Conservation (phyloP, 37 sponge, comb jelly and placozoan species). For the Dysidea cf. avara region DNA sequence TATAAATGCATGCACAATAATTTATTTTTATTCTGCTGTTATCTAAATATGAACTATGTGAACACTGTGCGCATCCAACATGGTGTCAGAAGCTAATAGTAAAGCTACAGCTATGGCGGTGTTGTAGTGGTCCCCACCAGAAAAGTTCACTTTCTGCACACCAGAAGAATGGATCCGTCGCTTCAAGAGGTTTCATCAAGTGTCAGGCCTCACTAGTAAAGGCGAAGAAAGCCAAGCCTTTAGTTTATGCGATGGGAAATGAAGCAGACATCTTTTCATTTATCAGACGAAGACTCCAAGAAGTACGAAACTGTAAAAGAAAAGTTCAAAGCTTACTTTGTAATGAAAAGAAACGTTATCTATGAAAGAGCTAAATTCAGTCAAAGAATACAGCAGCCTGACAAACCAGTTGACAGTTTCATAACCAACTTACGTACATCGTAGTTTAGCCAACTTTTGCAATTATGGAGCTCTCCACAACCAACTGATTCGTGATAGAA, state of each 20-base stretch:
- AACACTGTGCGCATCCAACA: too few relatives aligned
- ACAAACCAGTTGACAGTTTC: constrained; percentile 1
- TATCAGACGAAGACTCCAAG: background rate
- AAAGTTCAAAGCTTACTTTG: constrained; percentile 6
- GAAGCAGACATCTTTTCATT: background rate
- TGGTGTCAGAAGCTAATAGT: too few relatives aligned
- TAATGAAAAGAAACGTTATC: constrained; percentile 5
- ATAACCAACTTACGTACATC: background rate
- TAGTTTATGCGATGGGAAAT: background rate
- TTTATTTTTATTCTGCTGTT: too few relatives aligned
- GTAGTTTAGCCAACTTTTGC: constrained; percentile 10
- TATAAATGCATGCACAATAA: too few relatives aligned
- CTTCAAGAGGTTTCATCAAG: background rate
- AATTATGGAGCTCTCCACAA: background rate
- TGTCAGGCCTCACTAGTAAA: background rate
- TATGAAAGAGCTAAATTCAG: constrained; percentile 9
- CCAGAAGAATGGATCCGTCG: constrained; percentile 1
- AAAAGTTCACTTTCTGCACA: too few relatives aligned
- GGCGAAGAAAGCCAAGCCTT: background rate
- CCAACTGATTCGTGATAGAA: constrained; percentile 11
- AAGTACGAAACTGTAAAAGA: background rate
- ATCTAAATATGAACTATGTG: too few relatives aligned
- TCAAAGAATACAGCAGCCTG: constrained; percentile 1
- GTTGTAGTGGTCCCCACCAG: too few relatives aligned
- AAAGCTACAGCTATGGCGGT: too few relatives aligned